phyloP scores from a whole-genome alignment of 2,888 invertebrate species.

The Drepanosiphum platanoidis region DNA sequence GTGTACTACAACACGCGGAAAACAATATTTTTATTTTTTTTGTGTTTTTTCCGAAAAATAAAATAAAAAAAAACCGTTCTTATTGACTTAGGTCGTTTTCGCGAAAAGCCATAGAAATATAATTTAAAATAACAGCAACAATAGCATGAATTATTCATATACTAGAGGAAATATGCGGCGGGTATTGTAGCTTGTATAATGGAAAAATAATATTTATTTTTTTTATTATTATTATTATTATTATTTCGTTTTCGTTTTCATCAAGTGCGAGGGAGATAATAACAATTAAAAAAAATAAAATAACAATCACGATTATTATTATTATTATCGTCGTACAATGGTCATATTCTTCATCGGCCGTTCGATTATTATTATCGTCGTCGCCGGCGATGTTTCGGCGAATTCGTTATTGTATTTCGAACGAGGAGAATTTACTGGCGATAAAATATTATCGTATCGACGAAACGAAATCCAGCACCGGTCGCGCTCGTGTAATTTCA shows the following conservation, averaged over 20 bases:
- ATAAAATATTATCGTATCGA: constrained; percentile 20
- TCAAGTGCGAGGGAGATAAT: background rate
- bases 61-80: background rate
- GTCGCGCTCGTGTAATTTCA: no score
- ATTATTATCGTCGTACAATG: background rate
- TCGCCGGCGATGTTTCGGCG: background rate
- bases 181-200: constrained; percentile 40
- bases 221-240: no score
- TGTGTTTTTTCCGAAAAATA: background rate
- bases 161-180: background rate
- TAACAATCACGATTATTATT: constrained; percentile 11
- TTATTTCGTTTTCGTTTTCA: no score
- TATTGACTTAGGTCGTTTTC: constrained; percentile 25
- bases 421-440: background rate
- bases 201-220: constrained; percentile 29
- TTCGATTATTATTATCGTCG: background rate
- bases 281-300: constrained; percentile 16
- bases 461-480: background rate
- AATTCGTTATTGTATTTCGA: no score
- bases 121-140: constrained; percentile 33
- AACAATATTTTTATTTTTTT: background rate
- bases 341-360: constrained; percentile 30
- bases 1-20: background rate
- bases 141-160: constrained; percentile 46
- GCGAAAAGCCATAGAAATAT: background rate